These are phyloP conservation scores for Frankliniella intonsa DNA, from an alignment of 2,888 invertebrate species.

Conservation along the genomic window DNA sequence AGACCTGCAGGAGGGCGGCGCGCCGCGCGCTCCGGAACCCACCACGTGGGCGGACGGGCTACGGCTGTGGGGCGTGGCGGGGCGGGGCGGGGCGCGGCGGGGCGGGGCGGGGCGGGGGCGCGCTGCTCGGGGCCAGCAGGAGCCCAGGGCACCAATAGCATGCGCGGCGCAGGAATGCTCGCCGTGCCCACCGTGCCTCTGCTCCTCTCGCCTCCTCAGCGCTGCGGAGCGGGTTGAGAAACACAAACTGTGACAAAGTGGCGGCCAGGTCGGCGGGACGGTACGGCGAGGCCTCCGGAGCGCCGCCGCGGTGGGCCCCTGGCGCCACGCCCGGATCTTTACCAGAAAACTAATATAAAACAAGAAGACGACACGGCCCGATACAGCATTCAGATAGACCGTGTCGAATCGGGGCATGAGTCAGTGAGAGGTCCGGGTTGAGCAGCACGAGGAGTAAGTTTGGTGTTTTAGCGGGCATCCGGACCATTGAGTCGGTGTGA, in stretches of 20 bases:
- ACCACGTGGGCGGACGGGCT: conserved; percentile 23
- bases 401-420: no score
- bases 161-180: background rate
- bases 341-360: no score
- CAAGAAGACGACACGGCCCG: no score
- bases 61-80: background rate
- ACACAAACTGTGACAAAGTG: conserved; percentile 10
- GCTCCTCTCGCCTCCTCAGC: no score
- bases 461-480: no score
- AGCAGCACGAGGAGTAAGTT: no score
- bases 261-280: background rate
- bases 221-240: background rate
- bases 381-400: no score
- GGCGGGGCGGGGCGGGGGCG: background rate
- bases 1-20: background rate
- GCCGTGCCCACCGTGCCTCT: no score
- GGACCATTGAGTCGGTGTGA: no score
- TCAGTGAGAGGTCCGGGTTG: no score
- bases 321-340: background rate
- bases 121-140: background rate
- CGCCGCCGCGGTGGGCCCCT: background rate
- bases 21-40: conserved; percentile 10
- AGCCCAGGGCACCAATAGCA: background rate
- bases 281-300: background rate
- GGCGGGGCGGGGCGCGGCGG: background rate